Base-by-base conservation (phyloP, 1,140 invertebrate species). In the Arctopsyche grandis region DNA sequence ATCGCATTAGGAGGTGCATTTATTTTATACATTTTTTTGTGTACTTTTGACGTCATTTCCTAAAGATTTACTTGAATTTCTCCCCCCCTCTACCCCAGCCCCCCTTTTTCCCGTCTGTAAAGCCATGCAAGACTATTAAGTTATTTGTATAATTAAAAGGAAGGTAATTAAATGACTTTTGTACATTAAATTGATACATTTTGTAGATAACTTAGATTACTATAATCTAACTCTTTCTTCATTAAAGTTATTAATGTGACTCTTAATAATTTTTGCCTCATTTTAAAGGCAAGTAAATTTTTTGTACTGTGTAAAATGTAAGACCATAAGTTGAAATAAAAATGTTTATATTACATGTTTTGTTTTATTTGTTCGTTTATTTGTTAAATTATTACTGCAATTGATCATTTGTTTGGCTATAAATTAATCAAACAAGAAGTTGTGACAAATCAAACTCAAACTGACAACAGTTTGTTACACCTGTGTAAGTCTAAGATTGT, bases 281-380 rank as follows among this genome's bases (percentile, higher is more conserved):
- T 75, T 80, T 80, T 58, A 73, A 75, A 52, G 79, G 87, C 86
- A 88, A 87, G 85, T 87, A 86, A 88, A 82, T 87, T 83, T 88
- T 89, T 89, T 89, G 88, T 89, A 89, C 88, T 89, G 88, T 89
- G 88, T 89, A 89, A 88, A 88, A 89, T 89, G 87, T 88, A 88
- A 86, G 87, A 85, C 87, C 87, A 87, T 89, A 88, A 88, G 87
- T 89, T 88, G 87, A 85, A 88, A 89, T 88, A 88, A 88, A 89
- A 86, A 82, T 88, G 87, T 88, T 89, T 89, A 89, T 89, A 89
- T 88, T 87, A 88, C 81, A 66, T 19, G 82, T 82, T 24, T 52
- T 21, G 26, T 81, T 81, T 80, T 69, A 69, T 66, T 80, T n/a
- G n/a, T n/a, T n/a, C n/a, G n/a, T n/a, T n/a, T n/a, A n/a, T n/a